These are phyloP conservation scores for Meriones unguiculatus DNA, from an alignment of 2,113 vertebrate species.

Conservation along the genomic window DNA sequence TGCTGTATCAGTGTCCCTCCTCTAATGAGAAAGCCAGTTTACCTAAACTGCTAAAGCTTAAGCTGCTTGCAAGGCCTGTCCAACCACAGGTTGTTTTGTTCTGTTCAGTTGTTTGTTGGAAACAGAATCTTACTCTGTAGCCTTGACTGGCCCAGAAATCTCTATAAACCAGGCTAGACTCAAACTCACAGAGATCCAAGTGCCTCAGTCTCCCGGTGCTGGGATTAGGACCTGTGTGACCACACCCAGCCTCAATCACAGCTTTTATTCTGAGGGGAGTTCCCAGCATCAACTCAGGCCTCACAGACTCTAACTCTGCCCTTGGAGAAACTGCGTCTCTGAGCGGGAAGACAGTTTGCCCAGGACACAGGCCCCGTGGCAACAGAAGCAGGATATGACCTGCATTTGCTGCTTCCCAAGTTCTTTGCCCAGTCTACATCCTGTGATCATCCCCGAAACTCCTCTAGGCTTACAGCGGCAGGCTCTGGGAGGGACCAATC, in stretches of 20 bases:
- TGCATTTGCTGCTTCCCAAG: neutral
- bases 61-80: neutral
- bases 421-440: neutral
- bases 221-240: neutral
- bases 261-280: neutral
- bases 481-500: neutral
- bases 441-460: neutral
- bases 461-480: neutral
- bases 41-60: slow-evolving; percentile 30
- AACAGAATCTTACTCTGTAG: neutral
- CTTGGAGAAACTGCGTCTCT: slow-evolving; percentile 19
- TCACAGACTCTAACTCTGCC: neutral
- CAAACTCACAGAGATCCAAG: neutral
- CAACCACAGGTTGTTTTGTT: neutral
- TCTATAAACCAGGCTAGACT: neutral
- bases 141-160: neutral
- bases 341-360: neutral
- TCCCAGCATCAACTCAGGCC: neutral
- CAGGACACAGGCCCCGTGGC: neutral
- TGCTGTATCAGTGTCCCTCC: neutral
- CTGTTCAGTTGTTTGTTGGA: neutral
- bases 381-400: neutral
- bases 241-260: neutral
- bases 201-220: neutral
- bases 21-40: slow-evolving; percentile 54